Evolutionary conservation across 2,888 invertebrate species (phyloP).

Genomic region (Brenthis ino): DNA sequence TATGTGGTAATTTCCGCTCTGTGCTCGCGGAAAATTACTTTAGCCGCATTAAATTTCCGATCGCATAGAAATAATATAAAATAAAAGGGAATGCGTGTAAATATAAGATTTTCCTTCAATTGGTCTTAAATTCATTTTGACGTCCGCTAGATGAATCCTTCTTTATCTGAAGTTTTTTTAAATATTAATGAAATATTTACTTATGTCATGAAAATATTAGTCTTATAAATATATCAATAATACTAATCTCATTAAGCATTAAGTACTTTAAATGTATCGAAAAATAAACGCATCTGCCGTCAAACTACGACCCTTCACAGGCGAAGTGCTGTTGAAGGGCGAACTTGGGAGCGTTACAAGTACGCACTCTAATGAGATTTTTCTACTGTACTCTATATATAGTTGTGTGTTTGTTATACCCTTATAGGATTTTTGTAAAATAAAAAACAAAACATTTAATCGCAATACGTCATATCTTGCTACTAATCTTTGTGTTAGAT

Average conservation of each 20-base stretch:
- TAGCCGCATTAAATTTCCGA: slow-evolving; percentile 80
- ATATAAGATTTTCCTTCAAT: slow-evolving; percentile 14
- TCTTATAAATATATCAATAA: neutral
- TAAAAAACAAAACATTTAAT: neutral
- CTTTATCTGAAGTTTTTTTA: neutral
- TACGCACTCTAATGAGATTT: slow-evolving; percentile 33
- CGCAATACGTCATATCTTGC: too few species aligned
- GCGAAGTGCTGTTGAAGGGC: slow-evolving; percentile 31
- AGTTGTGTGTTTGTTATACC: slow-evolving; percentile 4
- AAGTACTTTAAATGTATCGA: slow-evolving; percentile 18
- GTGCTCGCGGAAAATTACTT: slow-evolving; percentile 81
- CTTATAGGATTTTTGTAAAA: neutral
- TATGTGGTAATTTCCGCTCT: slow-evolving; percentile 81
- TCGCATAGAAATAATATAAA: slow-evolving; percentile 67
- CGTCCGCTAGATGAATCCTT: neutral
- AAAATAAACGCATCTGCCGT: slow-evolving; percentile 23
- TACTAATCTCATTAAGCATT: neutral
- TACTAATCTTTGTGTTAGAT: too few species aligned
- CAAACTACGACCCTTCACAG: slow-evolving; percentile 28
- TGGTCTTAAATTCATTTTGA: neutral
- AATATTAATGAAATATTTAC: too few species aligned
- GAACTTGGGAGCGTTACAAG: slow-evolving; percentile 27
- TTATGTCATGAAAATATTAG: neutral
- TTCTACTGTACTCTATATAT: slow-evolving; percentile 15
- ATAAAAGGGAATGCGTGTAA: slow-evolving; percentile 29